A percentile compares a stretch with the other conserved stretches of the same genome.
phyloP scores from a whole-genome alignment of 2,113 vertebrate genomes.

The Xiphias gladius region DNA sequence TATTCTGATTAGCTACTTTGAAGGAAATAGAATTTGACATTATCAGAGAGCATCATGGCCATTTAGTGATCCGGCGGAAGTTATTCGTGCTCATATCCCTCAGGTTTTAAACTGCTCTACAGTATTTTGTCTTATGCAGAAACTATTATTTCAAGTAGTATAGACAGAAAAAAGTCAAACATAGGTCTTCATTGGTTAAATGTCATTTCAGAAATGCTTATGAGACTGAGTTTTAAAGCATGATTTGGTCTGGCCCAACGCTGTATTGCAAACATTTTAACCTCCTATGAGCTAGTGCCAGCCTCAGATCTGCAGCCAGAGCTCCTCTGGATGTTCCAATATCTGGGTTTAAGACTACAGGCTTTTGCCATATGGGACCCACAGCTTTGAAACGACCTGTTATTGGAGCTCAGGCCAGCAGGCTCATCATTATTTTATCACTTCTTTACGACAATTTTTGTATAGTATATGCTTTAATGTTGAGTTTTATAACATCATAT shows the following conservation, averaged over 20 bases:
- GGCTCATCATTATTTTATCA: conserved; percentile 14
- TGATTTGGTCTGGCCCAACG: conserved; percentile 1
- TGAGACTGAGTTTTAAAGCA: conserved; percentile 23
- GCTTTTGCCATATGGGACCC: conserved; percentile 5
- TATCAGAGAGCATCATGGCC: conserved; percentile 32
- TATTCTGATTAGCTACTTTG: conserved; percentile 51
- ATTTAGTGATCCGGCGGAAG: conserved; percentile 42
- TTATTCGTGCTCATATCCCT: conserved; percentile 27
- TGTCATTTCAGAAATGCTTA: conserved; percentile 4
- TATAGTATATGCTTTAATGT: background rate
- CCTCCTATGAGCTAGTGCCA: conserved; percentile 17
- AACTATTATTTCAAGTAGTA: background rate
- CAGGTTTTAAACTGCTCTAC: conserved; percentile 13
- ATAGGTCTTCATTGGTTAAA: background rate
- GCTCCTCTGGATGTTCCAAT: conserved; percentile 1
- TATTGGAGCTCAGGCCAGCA: background rate
- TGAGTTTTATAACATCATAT: background rate
- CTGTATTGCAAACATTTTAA: conserved; percentile 29
- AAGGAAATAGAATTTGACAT: conserved; percentile 42
- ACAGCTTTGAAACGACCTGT: conserved; percentile 14
- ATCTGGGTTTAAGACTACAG: conserved; percentile 17
- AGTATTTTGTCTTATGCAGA: conserved; percentile 30
- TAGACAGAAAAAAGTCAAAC: background rate
- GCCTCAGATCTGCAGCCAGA: conserved; percentile 18
- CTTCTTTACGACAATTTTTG: conserved; percentile 14